These are phyloP conservation scores for Hucho hucho DNA, from an alignment of 2,113 vertebrate species.

Conservation along the genomic window DNA sequence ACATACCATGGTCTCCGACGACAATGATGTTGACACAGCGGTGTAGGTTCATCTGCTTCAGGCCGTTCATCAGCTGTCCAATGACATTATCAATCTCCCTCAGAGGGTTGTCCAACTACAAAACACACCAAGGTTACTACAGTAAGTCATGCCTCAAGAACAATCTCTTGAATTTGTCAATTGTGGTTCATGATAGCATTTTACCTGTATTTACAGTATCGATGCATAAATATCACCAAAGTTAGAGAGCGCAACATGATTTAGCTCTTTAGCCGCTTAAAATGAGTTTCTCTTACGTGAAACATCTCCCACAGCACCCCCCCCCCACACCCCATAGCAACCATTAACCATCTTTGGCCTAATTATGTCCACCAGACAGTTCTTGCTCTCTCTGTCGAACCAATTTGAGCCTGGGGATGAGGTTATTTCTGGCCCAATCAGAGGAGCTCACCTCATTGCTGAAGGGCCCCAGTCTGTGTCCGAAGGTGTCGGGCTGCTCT, in stretches of 20 bases:
- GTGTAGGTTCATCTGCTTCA: constrained; percentile 94
- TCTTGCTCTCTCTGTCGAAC: too few species aligned
- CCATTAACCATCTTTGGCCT: too few species aligned
- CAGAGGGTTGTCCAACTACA: constrained; percentile 78
- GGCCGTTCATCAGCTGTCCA: constrained; percentile 94
- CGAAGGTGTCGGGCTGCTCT: constrained; percentile 92
- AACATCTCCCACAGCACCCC: too few species aligned
- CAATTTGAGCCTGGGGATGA: too few species aligned
- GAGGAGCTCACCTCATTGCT: constrained; percentile 87
- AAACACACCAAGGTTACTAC: background rate
- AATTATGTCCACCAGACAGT: too few species aligned
- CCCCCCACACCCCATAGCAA: too few species aligned
- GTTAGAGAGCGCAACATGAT: too few species aligned
- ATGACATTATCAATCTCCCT: constrained; percentile 91
- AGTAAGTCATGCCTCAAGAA: background rate
- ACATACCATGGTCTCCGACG: constrained; percentile 92
- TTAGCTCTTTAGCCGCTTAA: too few species aligned
- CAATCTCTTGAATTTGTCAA: background rate
- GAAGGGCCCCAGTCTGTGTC: constrained; percentile 92
- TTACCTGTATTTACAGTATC: too few species aligned
- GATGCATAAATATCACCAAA: too few species aligned
- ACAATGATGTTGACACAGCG: constrained; percentile 94
- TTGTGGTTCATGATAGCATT: background rate
- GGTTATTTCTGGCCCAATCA: background rate
- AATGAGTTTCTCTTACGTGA: too few species aligned